Conservation (phyloP, 2,797 vertebrate genomes). For the Lutjanus argentimaculatus region DNA sequence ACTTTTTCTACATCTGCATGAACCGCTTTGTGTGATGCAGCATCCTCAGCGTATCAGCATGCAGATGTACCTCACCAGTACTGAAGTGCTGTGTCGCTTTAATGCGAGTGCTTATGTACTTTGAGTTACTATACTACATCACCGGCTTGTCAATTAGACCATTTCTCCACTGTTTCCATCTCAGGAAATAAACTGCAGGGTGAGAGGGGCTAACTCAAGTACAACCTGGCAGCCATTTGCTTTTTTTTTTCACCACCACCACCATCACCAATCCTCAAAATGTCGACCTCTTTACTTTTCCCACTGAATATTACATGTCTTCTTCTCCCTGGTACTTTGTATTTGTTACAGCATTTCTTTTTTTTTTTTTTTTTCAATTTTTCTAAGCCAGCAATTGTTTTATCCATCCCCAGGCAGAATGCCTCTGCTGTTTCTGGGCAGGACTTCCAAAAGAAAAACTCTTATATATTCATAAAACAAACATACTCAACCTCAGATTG, state of each 20-base stretch:
- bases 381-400: constrained; percentile 72
- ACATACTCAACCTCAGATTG: constrained; percentile 77
- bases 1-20: constrained; percentile 57
- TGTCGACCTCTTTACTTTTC: constrained; percentile 64
- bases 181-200: constrained; percentile 13
- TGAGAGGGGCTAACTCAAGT: constrained; percentile 32
- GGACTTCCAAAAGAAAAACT: constrained; percentile 51
- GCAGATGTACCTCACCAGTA: constrained; percentile 44
- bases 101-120: constrained; percentile 45
- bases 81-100: constrained; percentile 47
- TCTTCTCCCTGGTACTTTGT: constrained; percentile 48
- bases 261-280: constrained; percentile 58
- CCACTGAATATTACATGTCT: constrained; percentile 69
- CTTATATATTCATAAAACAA: constrained; percentile 81
- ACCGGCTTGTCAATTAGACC: constrained; percentile 55
- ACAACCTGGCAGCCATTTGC: constrained; percentile 58
- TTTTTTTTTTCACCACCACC: not conserved
- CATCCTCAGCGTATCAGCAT: constrained; percentile 59
- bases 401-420: constrained; percentile 67
- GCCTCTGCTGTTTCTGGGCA: constrained; percentile 55
- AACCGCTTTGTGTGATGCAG: constrained; percentile 56
- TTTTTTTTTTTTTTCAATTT: constrained; percentile 57
- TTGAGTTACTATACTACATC: constrained; percentile 39
- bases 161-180: constrained; percentile 28
- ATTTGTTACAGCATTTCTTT: constrained; percentile 35